A percentile compares a stretch with the other conserved stretches of the same genome.
These are phyloP conservation scores for Terrapene triunguis DNA, from an alignment of 2,113 vertebrate genomes.

Conservation along the genomic window DNA sequence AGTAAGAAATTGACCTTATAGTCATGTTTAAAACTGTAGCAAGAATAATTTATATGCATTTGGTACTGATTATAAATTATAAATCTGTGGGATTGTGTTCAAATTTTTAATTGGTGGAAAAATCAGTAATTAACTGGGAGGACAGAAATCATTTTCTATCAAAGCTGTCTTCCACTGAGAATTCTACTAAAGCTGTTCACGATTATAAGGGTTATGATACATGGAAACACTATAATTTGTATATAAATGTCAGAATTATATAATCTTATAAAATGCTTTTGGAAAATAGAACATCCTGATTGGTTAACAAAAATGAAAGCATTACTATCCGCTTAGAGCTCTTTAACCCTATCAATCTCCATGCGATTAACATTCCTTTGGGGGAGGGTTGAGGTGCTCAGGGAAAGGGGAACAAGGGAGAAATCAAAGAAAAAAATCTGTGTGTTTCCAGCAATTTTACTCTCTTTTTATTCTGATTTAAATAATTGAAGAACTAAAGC, in stretches of 20 bases:
- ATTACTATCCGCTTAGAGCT: not conserved
- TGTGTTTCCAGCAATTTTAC: not conserved
- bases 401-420: not conserved
- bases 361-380: not conserved
- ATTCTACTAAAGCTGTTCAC: slow-evolving; percentile 71
- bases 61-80: slow-evolving; percentile 75
- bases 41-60: slow-evolving; percentile 71
- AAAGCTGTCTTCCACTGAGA: slow-evolving; percentile 74
- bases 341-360: rapidly evolving
- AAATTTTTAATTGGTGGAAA: slow-evolving; percentile 78
- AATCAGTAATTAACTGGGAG: slow-evolving; percentile 76
- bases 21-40: slow-evolving; percentile 64
- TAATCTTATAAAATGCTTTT: slow-evolving; percentile 71
- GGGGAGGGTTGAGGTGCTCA: not conserved
- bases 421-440: not conserved
- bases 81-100: slow-evolving; percentile 77
- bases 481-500: not conserved
- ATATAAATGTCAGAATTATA: slow-evolving; percentile 67
- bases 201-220: slow-evolving; percentile 68
- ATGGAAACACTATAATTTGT: slow-evolving; percentile 72
- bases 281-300: slow-evolving; percentile 21
- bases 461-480: not conserved
- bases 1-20: slow-evolving; percentile 72
- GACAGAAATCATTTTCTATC: slow-evolving; percentile 73
- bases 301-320: slow-evolving; percentile 37